A percentile compares a stretch with the other conserved stretches of the same genome.
Evolutionary conservation across 2,113 vertebrate genomes (phyloP).

Genomic region (Pteronura brasiliensis): DNA sequence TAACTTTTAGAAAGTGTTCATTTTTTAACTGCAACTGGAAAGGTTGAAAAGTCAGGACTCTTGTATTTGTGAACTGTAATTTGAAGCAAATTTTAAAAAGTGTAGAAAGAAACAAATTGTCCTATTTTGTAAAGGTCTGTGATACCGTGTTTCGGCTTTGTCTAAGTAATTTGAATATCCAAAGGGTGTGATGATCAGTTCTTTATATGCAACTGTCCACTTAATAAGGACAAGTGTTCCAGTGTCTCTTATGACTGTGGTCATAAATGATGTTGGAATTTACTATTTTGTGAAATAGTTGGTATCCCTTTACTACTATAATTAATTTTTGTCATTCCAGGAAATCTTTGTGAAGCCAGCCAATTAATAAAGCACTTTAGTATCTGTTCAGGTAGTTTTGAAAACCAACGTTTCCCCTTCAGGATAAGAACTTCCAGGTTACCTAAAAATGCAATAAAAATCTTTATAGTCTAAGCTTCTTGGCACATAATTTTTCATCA

Average conservation of each 20-base stretch:
- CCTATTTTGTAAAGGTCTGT: constrained; percentile 67
- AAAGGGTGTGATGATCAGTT: constrained; percentile 68
- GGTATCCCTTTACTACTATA: constrained; percentile 66
- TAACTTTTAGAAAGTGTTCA: constrained; percentile 69
- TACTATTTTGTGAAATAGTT: constrained; percentile 65
- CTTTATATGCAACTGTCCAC: constrained; percentile 69
- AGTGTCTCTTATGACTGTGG: constrained; percentile 48
- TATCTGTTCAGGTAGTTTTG: constrained; percentile 77
- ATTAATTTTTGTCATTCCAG: constrained; percentile 72
- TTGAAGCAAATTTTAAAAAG: constrained; percentile 65
- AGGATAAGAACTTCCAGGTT: constrained; percentile 75
- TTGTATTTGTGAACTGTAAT: constrained; percentile 69
- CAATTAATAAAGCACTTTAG: constrained; percentile 78
- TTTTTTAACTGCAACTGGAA: constrained; percentile 70
- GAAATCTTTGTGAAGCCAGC: constrained; percentile 73
- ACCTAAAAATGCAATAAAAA: constrained; percentile 79
- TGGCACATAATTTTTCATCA: constrained; percentile 74
- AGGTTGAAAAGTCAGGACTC: constrained; percentile 67
- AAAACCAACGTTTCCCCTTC: constrained; percentile 69
- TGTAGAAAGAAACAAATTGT: constrained; percentile 57
- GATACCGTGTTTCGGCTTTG: constrained; percentile 59
- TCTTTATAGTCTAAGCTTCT: constrained; percentile 72
- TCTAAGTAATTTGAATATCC: constrained; percentile 58
- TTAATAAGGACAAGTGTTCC: constrained; percentile 68
- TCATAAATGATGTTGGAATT: constrained; percentile 60